Base-by-base conservation (phyloP, 2,113 vertebrate genomes). In the Dunckerocampus dactyliophorus region DNA sequence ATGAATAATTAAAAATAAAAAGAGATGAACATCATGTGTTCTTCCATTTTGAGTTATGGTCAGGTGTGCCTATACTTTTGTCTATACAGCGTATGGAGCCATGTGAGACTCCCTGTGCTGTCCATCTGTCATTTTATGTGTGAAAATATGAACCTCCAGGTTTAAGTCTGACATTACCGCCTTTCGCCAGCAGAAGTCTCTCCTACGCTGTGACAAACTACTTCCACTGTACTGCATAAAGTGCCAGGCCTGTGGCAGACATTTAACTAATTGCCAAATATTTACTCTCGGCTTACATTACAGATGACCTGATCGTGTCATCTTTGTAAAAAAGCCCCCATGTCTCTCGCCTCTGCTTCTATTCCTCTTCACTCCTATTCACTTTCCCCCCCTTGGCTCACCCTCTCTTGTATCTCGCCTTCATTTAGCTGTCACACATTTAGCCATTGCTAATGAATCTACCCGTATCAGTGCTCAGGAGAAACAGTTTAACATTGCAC, bases 171-270 rank as follows among this genome's bases (percentile, higher is more conserved):
- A 55, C 51, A 55, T 75, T 82, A 54, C 76, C 53, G n/a, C 49
- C 1, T 24, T 46, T 59, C 22, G 62, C 87, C 88, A 88, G 77
- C 47, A 90, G 87, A 80, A 76, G 89, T 86, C 87, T 74, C 87
- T 85, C 73, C 48, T 60, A 48, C 61, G 43, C 22, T 55, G 42
- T 47, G 45, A 43, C 34, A 37, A 15, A 19, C 19, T n/a, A 14
- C 37, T 8, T 45, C 22, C 12, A 17, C 37, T 13, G 8, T 20
- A 31, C 1, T 19, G 31, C n/a, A 46, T 19, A 22, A 3, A 24
- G 59, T 49, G 53, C 42, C 16, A 49, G 46, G 42, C 21, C 22
- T 54, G 58, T 6, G 19, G 17, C 45, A n/a, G 50, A 13, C 58
- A 76, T 77, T 49, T n/a, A 69, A 67, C 46, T 64, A 69, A 74